Evolutionary conservation across 2,797 vertebrate genomes (phyloP), one percentile per base, ranked within the genome.

Genomic region (Forpus xanthops): DNA sequence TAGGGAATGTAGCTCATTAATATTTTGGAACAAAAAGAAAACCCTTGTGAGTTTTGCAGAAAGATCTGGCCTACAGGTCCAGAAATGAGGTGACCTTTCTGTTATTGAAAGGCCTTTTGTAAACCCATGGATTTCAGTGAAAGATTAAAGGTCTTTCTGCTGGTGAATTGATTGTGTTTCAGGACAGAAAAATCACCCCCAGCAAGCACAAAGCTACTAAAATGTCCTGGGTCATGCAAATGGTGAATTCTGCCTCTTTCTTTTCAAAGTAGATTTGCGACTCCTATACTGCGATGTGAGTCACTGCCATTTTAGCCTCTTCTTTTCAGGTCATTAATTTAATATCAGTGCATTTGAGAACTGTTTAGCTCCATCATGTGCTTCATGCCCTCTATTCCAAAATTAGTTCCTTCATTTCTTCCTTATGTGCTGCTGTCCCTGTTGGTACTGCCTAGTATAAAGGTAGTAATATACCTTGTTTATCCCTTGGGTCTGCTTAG

Each of bases 321-420:
- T 84, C 35, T 86, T 95, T 96, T 85, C 70, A 68, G 73, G 56
- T 82, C 78, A 90, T 87, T 90, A 89, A 91, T 92, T 91, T 93
- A 79, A 92, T 77, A 78, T 33, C 78, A 76, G 27, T 64, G 41
- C 44, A 49, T 81, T 72, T 90, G 62, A 81, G 77, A 93, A 68
- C 23, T 47, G 14, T 85, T 88, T 85, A 64, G 28, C 53, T 89
- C 55, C 44, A 25, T 73, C n/a, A 30, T 39, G 33, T 76, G 49
- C 45, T 89, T 61, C 85, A 41, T 89, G 44, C 53, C 47, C 90
- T 42, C 66, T 85, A 18, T 87, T 85, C 67, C 67, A 84, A 79
- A 84, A 88, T 71, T 71, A 71, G 37, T 82, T 90, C 70, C 50
- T 67, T 58, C n/a, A 14, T 44, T 81, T 80, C 28, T 62, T 93